Conservation (phyloP, 2,888 invertebrate species). For the Dicycla oo region DNA sequence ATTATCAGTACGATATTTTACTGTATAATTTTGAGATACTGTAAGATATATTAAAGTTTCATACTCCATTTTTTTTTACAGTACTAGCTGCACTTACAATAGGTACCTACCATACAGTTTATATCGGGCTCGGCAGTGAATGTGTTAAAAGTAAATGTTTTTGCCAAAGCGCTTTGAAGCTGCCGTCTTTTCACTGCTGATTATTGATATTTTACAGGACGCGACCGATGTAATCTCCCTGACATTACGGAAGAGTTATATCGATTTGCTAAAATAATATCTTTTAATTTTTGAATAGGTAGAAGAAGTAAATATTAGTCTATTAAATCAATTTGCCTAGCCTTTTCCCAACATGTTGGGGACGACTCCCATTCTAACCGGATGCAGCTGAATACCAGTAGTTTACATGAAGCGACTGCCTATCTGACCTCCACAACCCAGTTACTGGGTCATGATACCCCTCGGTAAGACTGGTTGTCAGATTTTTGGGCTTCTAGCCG, state of each 20-base stretch:
- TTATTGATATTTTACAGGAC: conserved; percentile 29
- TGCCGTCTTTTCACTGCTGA: conserved; percentile 10
- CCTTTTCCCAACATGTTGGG: no score
- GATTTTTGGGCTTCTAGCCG: no score
- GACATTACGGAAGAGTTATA: not conserved
- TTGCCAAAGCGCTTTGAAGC: conserved; percentile 1
- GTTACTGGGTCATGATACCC: no score
- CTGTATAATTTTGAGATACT: no score
- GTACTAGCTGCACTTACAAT: not conserved
- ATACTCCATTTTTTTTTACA: not conserved
- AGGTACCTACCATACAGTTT: conserved; percentile 1
- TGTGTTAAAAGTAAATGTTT: conserved; percentile 6
- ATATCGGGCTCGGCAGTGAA: no score
- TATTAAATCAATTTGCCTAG: no score
- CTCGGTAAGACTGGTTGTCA: no score
- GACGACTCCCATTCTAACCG: no score
- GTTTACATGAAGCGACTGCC: no score
- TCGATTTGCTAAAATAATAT: not conserved
- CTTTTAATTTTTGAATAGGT: not conserved
- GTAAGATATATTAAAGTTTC: no score
- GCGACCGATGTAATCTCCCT: conserved; percentile 15
- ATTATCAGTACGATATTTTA: not conserved
- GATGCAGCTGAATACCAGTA: no score
- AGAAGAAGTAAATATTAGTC: not conserved
- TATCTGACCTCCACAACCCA: no score